Percentiles rank a stretch among this genome's conserved stretches.
Evolutionary conservation across 1,140 invertebrate genomes (phyloP).

Genomic region (Trichonephila inaurata): DNA sequence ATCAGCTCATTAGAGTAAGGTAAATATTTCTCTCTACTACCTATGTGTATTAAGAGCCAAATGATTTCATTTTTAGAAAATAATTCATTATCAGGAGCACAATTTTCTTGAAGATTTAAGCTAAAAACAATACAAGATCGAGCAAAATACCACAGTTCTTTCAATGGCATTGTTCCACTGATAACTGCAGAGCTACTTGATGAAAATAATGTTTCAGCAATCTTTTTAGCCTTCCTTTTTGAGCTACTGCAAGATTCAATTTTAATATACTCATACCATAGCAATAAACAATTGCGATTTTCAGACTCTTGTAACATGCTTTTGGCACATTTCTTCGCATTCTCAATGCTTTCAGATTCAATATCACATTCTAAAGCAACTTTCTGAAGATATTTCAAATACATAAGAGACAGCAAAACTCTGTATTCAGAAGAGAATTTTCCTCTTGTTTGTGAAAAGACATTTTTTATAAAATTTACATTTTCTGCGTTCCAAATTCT

Average conservation of each 20-base stretch:
- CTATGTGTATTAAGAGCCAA: conserved; percentile 60
- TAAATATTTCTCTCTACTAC: conserved; percentile 71
- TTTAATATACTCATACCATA: conserved; percentile 81
- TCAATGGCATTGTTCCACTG: neutral
- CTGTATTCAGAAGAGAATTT: conserved; percentile 77
- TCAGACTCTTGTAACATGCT: conserved; percentile 80
- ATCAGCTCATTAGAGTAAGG: conserved; percentile 41
- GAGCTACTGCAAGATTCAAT: conserved; percentile 79
- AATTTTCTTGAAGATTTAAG: conserved; percentile 36
- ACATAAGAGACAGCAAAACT: conserved; percentile 77
- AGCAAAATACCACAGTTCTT: conserved; percentile 78
- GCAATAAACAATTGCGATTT: conserved; percentile 81
- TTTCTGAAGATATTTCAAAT: conserved; percentile 33
- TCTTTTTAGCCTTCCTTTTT: conserved; percentile 79
- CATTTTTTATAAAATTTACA: conserved; percentile 76
- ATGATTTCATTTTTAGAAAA: conserved; percentile 55
- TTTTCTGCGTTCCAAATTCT: neutral
- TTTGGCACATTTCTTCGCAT: conserved; percentile 80
- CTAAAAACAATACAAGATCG: conserved; percentile 78
- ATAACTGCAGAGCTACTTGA: conserved; percentile 77
- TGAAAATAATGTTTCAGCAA: conserved; percentile 80
- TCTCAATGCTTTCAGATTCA: conserved; percentile 78
- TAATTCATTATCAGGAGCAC: neutral
- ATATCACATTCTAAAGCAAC: neutral
- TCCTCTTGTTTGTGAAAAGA: conserved; percentile 77